A percentile compares a stretch with the other conserved stretches of the same genome.
These are phyloP conservation scores for Mythimna vitellina DNA, from an alignment of 2,888 invertebrate genomes.

Conservation along the genomic window DNA sequence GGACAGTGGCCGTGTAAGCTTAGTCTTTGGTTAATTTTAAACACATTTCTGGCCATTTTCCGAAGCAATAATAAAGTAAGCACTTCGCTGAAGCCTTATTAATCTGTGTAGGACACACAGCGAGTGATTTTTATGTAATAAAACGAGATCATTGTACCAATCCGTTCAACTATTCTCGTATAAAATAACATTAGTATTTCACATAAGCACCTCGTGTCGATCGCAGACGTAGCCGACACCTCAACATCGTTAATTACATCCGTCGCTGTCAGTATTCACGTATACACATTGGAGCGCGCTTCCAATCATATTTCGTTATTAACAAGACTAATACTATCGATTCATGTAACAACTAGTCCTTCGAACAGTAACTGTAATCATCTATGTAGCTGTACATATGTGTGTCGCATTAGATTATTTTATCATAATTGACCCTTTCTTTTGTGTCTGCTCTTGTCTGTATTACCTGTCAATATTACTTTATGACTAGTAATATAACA, in stretches of 20 bases:
- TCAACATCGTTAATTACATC: conserved; percentile 53
- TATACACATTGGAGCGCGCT: conserved; percentile 22
- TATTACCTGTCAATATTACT: conserved; percentile 24
- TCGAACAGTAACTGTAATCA: conserved; percentile 33
- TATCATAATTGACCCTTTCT: conserved; percentile 49
- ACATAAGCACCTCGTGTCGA: conserved; percentile 25
- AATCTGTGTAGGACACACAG: conserved; percentile 12
- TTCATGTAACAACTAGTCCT: conserved; percentile 51
- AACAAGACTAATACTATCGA: conserved; percentile 39
- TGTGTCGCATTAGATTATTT: conserved; percentile 42
- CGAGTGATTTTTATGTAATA: conserved; percentile 8
- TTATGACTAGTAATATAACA: background rate
- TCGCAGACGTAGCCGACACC: conserved; percentile 29
- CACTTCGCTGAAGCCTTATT: conserved; percentile 7
- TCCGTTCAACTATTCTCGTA: background rate
- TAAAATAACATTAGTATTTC: conserved; percentile 27
- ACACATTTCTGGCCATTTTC: conserved; percentile 1
- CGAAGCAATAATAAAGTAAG: conserved; percentile 12
- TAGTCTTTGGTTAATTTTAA: background rate
- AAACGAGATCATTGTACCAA: conserved; percentile 23
- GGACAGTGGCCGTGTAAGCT: background rate
- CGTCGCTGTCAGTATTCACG: conserved; percentile 48
- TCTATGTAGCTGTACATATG: background rate
- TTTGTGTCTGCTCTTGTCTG: conserved; percentile 34
- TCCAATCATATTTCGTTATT: conserved; percentile 51